Conservation (phyloP, 2,888 invertebrate species). For the Linnaemya vulpina region DNA sequence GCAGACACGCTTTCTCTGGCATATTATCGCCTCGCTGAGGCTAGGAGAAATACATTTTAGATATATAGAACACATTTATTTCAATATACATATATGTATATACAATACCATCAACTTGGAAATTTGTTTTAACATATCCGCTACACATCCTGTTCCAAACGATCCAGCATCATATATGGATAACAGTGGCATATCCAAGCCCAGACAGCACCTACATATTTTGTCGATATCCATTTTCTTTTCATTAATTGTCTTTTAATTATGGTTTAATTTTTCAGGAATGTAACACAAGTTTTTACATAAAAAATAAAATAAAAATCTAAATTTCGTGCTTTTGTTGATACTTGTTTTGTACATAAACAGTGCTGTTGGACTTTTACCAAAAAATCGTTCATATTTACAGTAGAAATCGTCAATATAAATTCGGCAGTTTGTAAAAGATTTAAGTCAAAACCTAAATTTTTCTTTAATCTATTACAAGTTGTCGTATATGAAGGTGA, state of each 20-base stretch:
- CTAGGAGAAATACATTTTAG: slow-evolving; percentile 68
- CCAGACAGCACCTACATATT: slow-evolving; percentile 81
- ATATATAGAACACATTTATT: background rate
- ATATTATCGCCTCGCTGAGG: slow-evolving; percentile 80
- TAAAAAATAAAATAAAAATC: background rate
- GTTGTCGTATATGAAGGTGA: too few relatives aligned
- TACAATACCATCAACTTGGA: slow-evolving; percentile 78
- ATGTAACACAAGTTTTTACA: background rate
- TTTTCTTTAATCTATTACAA: too few relatives aligned
- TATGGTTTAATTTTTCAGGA: background rate
- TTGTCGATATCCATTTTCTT: slow-evolving; percentile 77
- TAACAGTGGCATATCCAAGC: slow-evolving; percentile 77
- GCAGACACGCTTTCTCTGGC: slow-evolving; percentile 81
- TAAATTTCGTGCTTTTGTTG: background rate
- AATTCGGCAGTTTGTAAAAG: too few relatives aligned
- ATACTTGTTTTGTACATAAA: background rate
- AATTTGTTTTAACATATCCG: slow-evolving; percentile 79
- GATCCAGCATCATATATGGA: slow-evolving; percentile 79
- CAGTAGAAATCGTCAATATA: too few relatives aligned
- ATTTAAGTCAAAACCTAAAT: too few relatives aligned
- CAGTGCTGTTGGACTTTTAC: too few relatives aligned
- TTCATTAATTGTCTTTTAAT: background rate
- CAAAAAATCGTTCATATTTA: too few relatives aligned
- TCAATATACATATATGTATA: slow-evolving; percentile 13
- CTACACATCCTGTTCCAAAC: slow-evolving; percentile 75